Conservation (phyloP, 2,888 invertebrate genomes). For the Coenonympha arcania region DNA sequence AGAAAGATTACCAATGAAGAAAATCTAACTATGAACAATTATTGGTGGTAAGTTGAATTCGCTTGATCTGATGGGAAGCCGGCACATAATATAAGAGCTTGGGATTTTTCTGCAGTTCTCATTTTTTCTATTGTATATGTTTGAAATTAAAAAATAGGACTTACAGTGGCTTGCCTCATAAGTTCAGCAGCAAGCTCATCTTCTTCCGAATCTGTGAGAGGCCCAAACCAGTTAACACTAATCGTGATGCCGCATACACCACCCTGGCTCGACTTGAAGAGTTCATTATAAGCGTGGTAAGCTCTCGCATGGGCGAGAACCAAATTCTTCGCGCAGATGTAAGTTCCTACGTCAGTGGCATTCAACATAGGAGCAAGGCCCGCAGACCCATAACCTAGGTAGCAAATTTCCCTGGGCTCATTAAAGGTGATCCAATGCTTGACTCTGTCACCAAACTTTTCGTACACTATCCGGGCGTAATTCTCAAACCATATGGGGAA, state of each 20-base stretch:
- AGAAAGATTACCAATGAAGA: too few species aligned
- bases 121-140: too few species aligned
- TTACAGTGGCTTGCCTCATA: conserved; percentile 36
- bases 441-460: conserved; percentile 64
- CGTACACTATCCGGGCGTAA: conserved; percentile 60
- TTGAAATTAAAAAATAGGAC: too few species aligned
- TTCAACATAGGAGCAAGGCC: conserved; percentile 48
- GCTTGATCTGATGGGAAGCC: too few species aligned
- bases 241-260: conserved; percentile 41
- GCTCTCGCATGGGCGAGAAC: conserved; percentile 70
- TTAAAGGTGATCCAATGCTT: conserved; percentile 76
- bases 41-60: too few species aligned
- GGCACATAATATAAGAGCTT: too few species aligned
- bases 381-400: conserved; percentile 55
- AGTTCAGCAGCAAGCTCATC: conserved; percentile 49
- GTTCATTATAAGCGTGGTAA: conserved; percentile 52
- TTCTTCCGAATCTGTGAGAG: conserved; percentile 45
- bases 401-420: conserved; percentile 64
- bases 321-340: conserved; percentile 67
- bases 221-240: conserved; percentile 40
- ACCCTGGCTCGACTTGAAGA: conserved; percentile 43
- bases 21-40: too few species aligned
- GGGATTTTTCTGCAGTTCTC: too few species aligned
- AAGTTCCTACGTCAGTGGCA: conserved; percentile 60
- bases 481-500: conserved; percentile 64